Base-by-base conservation (phyloP, 2,888 invertebrate species). In the Globia sparganii region DNA sequence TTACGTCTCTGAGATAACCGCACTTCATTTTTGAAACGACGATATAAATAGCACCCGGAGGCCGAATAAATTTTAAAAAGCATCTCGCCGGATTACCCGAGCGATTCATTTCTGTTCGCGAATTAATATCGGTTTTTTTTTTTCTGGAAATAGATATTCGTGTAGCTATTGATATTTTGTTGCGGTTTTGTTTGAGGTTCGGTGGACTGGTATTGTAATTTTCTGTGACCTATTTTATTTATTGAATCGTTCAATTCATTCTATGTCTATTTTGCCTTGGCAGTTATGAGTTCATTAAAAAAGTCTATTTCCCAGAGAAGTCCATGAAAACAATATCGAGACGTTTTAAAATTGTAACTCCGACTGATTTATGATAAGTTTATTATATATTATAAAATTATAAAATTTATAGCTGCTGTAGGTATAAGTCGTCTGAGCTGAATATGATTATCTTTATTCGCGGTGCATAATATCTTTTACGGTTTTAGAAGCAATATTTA, bases 11-110 rank as follows among this genome's bases (percentile, higher is more conserved):
- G 89, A 94, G 96, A 96, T 96, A 96, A 95, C 96, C 95, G 94
- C 94, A 93, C 93, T 95, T 96, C 96, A 96, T 96, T 96, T 96
- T 96, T 95, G 95, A 94, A 95, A 94, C 94, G 94, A 91, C 92
- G 93, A 94, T 95, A 95, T 96, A 95, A 96, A 96, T 95, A 95
- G 95, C 93, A 92, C 96, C 95, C 96, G 84, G 80, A 90, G 95
- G 95, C 90, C 92, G 92, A 94, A 96, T 96, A 95, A 94, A 95
- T 96, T 96, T 95, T 93, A 95, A 95, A 95, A 92, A 95, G 94
- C 95, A 92, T 93, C 93, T 93, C 93, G 88, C 74, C 84, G 84
- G 86, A 82, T 87, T 87, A 90, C 83, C 84, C 81, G 69, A 62
- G 69, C 85, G 80, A 89, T 87, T 84, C 87, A 81, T 87, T 90